These are phyloP conservation scores for Procavia capensis DNA, from an alignment of 2,113 vertebrate genomes.

Conservation along the genomic window DNA sequence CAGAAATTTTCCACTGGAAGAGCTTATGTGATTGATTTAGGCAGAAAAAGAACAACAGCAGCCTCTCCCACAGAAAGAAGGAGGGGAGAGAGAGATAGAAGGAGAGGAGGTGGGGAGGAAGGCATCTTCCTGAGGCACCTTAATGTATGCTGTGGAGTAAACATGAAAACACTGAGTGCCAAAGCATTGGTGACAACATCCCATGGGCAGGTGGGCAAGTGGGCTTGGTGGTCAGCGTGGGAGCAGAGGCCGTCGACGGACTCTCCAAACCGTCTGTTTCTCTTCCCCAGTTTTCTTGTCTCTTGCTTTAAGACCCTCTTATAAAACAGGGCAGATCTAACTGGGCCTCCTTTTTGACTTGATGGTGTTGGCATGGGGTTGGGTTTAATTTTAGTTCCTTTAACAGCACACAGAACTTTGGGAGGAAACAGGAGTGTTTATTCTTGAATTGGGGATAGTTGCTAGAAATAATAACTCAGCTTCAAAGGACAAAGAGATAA, in stretches of 20 bases:
- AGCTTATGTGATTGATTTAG: not conserved
- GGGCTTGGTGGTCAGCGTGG: not conserved
- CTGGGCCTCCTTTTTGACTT: not conserved
- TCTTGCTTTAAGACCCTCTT: not conserved
- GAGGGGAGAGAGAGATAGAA: not conserved
- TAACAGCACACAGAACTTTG: not conserved
- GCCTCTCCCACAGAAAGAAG: not conserved
- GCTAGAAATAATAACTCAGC: constrained; percentile 2
- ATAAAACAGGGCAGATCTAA: not conserved
- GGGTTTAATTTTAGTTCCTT: not conserved
- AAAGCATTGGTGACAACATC: not conserved
- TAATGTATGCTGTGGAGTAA: not conserved
- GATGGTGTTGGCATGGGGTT: too few species aligned
- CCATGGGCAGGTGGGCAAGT: fast-evolving
- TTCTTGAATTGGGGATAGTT: not conserved
- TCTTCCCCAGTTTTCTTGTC: not conserved
- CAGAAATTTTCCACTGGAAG: not conserved
- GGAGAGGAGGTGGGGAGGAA: too few species aligned
- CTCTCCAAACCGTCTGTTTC: too few species aligned
- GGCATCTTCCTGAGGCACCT: not conserved
- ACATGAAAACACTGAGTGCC: not conserved
- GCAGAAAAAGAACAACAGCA: not conserved
- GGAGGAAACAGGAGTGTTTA: not conserved
- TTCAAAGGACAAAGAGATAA: constrained; percentile 32
- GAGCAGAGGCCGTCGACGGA: fast-evolving